phyloP scores from a whole-genome alignment of 2,797 vertebrate genomes.

The Microctenopoma lineatum region DNA sequence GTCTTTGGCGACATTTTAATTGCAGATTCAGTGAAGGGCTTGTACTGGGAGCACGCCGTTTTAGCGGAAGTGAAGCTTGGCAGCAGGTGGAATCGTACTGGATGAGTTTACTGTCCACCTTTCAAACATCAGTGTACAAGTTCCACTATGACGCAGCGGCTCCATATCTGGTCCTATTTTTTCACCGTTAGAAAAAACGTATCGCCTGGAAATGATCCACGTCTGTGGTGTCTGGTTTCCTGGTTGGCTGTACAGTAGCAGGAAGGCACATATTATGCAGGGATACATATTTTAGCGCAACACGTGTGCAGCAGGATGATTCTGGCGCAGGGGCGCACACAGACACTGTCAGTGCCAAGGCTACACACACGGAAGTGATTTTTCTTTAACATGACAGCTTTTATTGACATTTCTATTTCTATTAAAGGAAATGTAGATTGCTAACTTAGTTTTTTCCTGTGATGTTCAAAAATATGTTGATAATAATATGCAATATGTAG shows the following conservation, averaged over 20 bases:
- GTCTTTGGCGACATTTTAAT: accelerated
- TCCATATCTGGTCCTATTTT: background rate
- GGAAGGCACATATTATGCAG: background rate
- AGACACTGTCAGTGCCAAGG: background rate
- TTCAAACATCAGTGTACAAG: background rate
- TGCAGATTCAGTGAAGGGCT: accelerated
- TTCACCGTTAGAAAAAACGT: background rate
- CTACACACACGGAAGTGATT: background rate
- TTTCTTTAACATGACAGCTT: background rate
- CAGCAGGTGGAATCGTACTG: constrained; percentile 62
- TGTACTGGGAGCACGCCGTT: background rate
- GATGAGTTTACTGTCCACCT: background rate
- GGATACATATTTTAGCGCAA: background rate
- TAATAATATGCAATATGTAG: too few species aligned
- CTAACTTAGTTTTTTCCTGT: too few species aligned
- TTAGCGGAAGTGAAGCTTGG: constrained; percentile 54
- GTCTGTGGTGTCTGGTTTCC: background rate
- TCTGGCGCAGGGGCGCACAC: background rate
- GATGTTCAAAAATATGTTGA: too few species aligned
- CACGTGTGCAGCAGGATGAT: background rate
- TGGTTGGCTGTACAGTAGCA: background rate
- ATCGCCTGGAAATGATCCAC: background rate
- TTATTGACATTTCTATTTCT: too few species aligned
- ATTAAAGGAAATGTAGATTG: too few species aligned
- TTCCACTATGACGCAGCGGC: background rate